Evolutionary conservation across 2,113 vertebrate species (phyloP), one percentile per base, ranked within the genome.

Genomic region (Arothron firmamentum): DNA sequence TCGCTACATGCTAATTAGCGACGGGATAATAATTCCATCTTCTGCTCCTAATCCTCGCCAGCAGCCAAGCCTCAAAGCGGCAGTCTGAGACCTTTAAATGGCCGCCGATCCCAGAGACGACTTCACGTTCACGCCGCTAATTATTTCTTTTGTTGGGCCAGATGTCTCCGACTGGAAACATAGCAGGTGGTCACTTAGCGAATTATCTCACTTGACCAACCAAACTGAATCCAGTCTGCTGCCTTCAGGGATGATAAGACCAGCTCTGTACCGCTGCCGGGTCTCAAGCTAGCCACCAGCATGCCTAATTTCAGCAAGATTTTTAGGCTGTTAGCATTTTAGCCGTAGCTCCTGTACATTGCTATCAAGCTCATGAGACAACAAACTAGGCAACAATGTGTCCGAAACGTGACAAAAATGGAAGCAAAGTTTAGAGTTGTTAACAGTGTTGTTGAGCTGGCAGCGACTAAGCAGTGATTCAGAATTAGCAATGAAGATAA

Each of bases 131-230:
- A 67, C 59, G 77, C 34, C 65, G 75, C 72, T 86, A 84, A 87
- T 88, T 82, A 74, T 80, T 83, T 84, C 84, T 86, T 86, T 90
- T 89, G 88, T 91, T 87, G 78, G 59, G 80, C 80, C 90, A 92
- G 89, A 91, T 90, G 90, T 83, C 90, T 77, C 72, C 50, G 78
- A 77, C 77, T 62, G 58, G 53, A 76, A 72, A 63, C 80, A 67
- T 80, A 87, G 85, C 90, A 90, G 89, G 90, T 89, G 90, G 89
- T 67, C 88, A 77, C 74, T 88, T 84, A 83, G 83, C 85, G 81
- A 87, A 89, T 90, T 89, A 85, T 72, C 77, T 61, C 84, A 88
- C 80, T 79, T 77, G 80, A 86, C 60, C 81, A 71, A 82, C 75
- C 79, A 78, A 69, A 77, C 78, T 81, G 82, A 87, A 88, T 83